phyloP scores from a whole-genome alignment of 2,113 vertebrate genomes.

The Microtus richardsoni region DNA sequence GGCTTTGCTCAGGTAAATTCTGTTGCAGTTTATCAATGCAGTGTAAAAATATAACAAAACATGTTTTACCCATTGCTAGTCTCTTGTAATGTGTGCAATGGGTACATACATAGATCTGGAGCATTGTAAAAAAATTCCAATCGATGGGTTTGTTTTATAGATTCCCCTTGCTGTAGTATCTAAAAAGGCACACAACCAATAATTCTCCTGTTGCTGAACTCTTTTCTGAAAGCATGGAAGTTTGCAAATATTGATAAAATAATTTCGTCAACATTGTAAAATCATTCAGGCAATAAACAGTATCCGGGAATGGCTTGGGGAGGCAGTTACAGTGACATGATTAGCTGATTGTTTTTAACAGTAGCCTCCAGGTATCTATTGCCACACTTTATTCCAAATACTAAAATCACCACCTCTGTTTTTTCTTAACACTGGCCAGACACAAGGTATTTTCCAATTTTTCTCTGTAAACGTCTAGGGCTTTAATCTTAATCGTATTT shows the following conservation, averaged over 20 bases:
- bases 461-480: conserved; percentile 5
- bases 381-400: neutral
- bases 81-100: neutral
- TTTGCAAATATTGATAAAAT: conserved; percentile 47
- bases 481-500: neutral
- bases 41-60: neutral
- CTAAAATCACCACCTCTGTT: neutral
- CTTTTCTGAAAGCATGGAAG: neutral
- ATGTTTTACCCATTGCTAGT: neutral
- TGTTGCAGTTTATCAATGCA: neutral
- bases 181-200: neutral
- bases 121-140: neutral
- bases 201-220: neutral
- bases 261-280: conserved; percentile 55
- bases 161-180: neutral
- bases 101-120: neutral
- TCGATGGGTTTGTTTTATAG: neutral
- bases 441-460: neutral
- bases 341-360: conserved; percentile 48
- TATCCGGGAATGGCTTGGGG: neutral
- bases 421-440: neutral
- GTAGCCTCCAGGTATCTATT: neutral
- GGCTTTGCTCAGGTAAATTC: neutral
- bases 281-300: conserved; percentile 55
- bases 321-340: neutral